These are phyloP conservation scores for Chloromyia formosa DNA, from an alignment of 2,888 invertebrate genomes.

Conservation along the genomic window DNA sequence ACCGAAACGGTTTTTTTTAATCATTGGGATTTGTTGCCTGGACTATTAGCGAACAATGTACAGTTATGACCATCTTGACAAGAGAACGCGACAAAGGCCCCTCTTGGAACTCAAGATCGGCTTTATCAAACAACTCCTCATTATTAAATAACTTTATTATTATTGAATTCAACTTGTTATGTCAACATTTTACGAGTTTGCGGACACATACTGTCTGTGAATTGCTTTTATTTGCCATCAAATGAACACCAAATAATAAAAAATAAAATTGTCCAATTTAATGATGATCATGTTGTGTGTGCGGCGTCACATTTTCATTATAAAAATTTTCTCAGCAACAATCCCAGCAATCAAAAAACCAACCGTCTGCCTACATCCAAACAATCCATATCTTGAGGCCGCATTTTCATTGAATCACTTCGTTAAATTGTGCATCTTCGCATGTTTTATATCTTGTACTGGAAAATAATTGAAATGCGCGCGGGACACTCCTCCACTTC, in stretches of 20 bases:
- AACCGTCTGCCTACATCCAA: constrained; percentile 6
- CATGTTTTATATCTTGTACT: background rate
- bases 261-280: constrained; percentile 22
- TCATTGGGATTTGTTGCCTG: too few species aligned
- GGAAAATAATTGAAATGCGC: constrained; percentile 31
- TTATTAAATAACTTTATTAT: too few species aligned
- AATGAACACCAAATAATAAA: constrained; percentile 4
- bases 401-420: constrained; percentile 9
- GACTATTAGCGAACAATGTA: too few species aligned
- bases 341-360: background rate
- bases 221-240: background rate
- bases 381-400: background rate
- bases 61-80: too few species aligned
- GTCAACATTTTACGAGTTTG: too few species aligned
- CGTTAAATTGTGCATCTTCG: constrained; percentile 14
- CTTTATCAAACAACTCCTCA: too few species aligned
- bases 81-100: too few species aligned
- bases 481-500: background rate
- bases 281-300: constrained; percentile 22
- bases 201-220: background rate
- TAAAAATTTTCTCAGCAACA: too few species aligned
- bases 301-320: constrained; percentile 13
- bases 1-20: too few species aligned
- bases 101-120: too few species aligned
- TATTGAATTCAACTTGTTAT: too few species aligned